Evolutionary conservation across 2,797 vertebrate species (phyloP).

Genomic region (Spheniscus humboldti): DNA sequence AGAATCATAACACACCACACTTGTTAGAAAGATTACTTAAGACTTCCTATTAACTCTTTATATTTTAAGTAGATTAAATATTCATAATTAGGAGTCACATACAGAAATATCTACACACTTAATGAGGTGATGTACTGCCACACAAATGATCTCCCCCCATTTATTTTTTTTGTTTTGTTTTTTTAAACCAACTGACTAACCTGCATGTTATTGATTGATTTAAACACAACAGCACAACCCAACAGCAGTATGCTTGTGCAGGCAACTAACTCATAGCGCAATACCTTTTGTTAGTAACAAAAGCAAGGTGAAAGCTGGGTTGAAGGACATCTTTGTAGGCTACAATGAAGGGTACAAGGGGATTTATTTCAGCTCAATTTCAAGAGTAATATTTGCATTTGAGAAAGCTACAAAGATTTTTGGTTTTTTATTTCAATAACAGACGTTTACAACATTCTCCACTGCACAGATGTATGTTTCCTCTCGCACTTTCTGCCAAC

Average conservation of each 20-base stretch:
- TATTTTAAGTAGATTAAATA: not conserved
- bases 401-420: not conserved
- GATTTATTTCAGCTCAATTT: not conserved
- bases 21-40: not conserved
- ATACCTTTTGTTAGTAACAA: not conserved
- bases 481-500: not conserved
- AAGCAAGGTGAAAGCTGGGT: not conserved
- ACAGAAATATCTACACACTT: not conserved
- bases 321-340: not conserved
- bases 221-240: not conserved
- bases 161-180: not conserved
- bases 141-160: not conserved
- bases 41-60: not conserved
- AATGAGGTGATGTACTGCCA: not conserved
- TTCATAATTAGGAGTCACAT: not conserved
- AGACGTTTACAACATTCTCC: not conserved
- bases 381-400: not conserved
- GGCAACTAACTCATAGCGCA: not conserved
- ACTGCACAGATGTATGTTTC: not conserved
- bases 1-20: not conserved
- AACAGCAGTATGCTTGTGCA: not conserved
- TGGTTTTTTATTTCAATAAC: not conserved
- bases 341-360: not conserved
- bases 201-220: not conserved
- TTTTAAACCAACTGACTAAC: not conserved